These are phyloP conservation scores for Apodemia mormo DNA, from an alignment of 2,888 invertebrate species.

Conservation along the genomic window DNA sequence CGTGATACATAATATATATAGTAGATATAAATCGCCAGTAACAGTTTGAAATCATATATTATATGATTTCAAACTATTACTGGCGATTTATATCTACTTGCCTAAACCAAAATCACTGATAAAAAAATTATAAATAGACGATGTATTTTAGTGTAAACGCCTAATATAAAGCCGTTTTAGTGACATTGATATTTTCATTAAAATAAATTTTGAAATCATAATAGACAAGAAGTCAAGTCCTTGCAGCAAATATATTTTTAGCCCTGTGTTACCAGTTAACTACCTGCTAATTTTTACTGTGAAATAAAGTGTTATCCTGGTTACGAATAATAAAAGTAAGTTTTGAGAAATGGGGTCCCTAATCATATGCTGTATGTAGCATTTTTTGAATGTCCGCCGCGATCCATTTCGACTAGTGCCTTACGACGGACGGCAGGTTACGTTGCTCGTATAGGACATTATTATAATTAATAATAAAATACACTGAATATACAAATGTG, in stretches of 20 bases:
- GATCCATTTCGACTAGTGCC: constrained; percentile 72
- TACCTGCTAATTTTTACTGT: not conserved
- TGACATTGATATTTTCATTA: no score
- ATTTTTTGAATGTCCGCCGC: constrained; percentile 50
- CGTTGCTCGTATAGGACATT: constrained; percentile 68
- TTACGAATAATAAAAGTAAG: not conserved
- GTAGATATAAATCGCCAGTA: no score
- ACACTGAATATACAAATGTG: constrained; percentile 1
- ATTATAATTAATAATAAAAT: constrained; percentile 46
- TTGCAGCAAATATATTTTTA: not conserved
- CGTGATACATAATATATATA: no score
- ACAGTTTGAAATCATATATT: no score
- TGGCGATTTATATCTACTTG: no score
- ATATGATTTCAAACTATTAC: no score
- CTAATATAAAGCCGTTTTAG: no score
- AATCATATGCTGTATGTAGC: constrained; percentile 28
- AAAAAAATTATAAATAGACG: not conserved
- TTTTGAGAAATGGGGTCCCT: not conserved
- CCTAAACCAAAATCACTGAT: no score
- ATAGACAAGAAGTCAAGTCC: not conserved
- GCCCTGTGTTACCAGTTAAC: not conserved
- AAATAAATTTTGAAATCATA: not conserved
- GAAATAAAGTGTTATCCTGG: not conserved
- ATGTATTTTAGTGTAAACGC: not conserved
- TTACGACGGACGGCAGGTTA: constrained; percentile 71